Base-by-base conservation (phyloP, 2,113 vertebrate genomes). In the Notothenia coriiceps region DNA sequence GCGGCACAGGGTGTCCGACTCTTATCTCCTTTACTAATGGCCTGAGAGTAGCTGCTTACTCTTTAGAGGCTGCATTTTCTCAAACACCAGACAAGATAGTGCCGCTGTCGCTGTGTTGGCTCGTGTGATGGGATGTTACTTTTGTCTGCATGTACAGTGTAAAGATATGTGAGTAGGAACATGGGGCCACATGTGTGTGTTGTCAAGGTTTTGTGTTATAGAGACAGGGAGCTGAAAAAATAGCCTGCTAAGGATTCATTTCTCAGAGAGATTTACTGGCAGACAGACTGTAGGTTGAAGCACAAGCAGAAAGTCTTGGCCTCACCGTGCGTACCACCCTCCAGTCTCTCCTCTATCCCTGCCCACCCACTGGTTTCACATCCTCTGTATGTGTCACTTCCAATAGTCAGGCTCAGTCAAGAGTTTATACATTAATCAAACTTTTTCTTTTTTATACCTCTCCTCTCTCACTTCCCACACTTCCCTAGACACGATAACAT, bases 11-110 rank as follows among this genome's bases (percentile, higher is more conserved):
- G 75, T 81, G 79, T 79, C 86, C 80, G 66, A n/a, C 76, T 43
- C 80, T 89, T 95, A 95, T 94, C 93, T 86, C 67, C 77, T 74
- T 82, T 85, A 90, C 93, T 94, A 95, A 94, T 94, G 93, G 92
- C 85, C 79, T 77, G 83, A 92, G 84, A 92, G 91, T 85, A 91
- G 86, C 91, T 87, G 86, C 89, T 90, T 91, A 89, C 80, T 90
- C 85, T 90, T 89, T 77, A 82, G 88, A 86, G 84, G 83, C 90
- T 85, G 82, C 93, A 88, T 94, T 90, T 92, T 90, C 92, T 88
- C 93, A 92, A 94, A 94, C 93, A 90, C 85, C 54, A 74, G 79
- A 85, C 76, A 80, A 93, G 94, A 95, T 94, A 93, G 86, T 74
- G 81, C 43, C 40, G 82, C 86, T 84, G 89, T 89, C 89, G 86